Base-by-base conservation (phyloP, 2,797 vertebrate species). In the Pterois miles region DNA sequence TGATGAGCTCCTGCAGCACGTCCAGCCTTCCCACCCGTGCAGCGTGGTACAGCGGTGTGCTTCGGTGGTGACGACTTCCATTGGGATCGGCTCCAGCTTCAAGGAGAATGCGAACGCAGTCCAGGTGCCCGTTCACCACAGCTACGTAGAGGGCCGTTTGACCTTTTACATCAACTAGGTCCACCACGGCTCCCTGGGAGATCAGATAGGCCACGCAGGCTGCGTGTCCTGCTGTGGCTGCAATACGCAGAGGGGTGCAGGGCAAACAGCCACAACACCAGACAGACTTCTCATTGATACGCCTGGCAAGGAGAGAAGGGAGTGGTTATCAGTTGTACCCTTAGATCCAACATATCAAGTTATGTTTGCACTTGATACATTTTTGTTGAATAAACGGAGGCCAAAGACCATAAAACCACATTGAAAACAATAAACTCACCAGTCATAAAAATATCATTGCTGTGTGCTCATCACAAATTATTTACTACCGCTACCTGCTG, bases 261-360 rank as follows among this genome's bases (percentile, higher is more conserved):
- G 98, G 98, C 14, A 99, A 93, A 92, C 97, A 98, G 56, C 97
- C 98, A 0, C 97, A 98, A 78, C 97, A 98, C 97, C 97, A 99
- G 54, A 98, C 96, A 0, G 97, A 98, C 94, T 98, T 98, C 94
- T 98, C 96, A 6, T 99, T 97, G 88, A 99, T 98, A 11, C 96
- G 96, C 81, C 98, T 99, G 81, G 3, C 10, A 8, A 20, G 18
- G 1, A 65, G 9, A 73, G 7, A 40, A 10, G 6, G 18, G 36
- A 63, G 5, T 1, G 27, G 13, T 11, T 62, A 62, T 53, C 25
- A 57, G 25, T 16, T 50, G 9, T 5, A 23, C 27, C 13, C 13
- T 3, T 10, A 5, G 3, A 46, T 57, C 20, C 3, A 58, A 29
- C 40, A 29, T 9, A 25, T 7, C 43, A 34, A 20, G 16, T 74